Evolutionary conservation across 1,140 invertebrate species (phyloP).

Genomic region (Cyclargus thomasi): DNA sequence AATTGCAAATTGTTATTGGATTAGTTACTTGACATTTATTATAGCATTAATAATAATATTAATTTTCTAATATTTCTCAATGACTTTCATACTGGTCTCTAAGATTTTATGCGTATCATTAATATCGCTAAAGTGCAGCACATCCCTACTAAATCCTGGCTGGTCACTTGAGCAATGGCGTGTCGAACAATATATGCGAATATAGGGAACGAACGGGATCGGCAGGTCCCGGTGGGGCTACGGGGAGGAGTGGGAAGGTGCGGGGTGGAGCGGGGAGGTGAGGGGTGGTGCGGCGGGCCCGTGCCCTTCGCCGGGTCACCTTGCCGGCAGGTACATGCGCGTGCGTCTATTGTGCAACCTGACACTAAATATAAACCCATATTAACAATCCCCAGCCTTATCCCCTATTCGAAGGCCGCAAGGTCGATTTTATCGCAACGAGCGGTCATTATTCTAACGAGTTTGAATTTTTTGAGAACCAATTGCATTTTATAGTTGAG

Average conservation of each 20-base stretch:
- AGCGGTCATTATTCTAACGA: slow-evolving; percentile 51
- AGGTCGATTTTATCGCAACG: slow-evolving; percentile 23
- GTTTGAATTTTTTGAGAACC: slow-evolving; percentile 66
- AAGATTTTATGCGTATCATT: background rate
- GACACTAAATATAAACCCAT: slow-evolving; percentile 48
- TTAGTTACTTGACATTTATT: too few species aligned
- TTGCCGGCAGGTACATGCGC: slow-evolving; percentile 62
- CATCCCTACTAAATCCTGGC: slow-evolving; percentile 31
- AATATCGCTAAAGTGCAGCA: slow-evolving; percentile 8
- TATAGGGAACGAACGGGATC: slow-evolving; percentile 31
- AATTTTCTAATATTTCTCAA: too few species aligned
- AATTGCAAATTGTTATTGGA: too few species aligned
- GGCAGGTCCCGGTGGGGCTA: slow-evolving; percentile 15
- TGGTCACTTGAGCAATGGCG: slow-evolving; percentile 62
- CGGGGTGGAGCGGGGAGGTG: slow-evolving; percentile 35
- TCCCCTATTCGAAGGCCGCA: slow-evolving; percentile 20
- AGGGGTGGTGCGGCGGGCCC: slow-evolving; percentile 47
- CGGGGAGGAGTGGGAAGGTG: slow-evolving; percentile 39
- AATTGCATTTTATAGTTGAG: slow-evolving; percentile 72
- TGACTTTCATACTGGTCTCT: too few species aligned
- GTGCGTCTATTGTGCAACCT: slow-evolving; percentile 68
- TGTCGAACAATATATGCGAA: slow-evolving; percentile 59
- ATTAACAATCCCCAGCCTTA: slow-evolving; percentile 28
- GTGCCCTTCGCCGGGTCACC: slow-evolving; percentile 67
- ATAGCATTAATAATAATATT: too few species aligned